Percentiles rank a stretch among this genome's conserved stretches.
phyloP scores from a whole-genome alignment of 2,888 invertebrate genomes.

The Ellobium chinense region DNA sequence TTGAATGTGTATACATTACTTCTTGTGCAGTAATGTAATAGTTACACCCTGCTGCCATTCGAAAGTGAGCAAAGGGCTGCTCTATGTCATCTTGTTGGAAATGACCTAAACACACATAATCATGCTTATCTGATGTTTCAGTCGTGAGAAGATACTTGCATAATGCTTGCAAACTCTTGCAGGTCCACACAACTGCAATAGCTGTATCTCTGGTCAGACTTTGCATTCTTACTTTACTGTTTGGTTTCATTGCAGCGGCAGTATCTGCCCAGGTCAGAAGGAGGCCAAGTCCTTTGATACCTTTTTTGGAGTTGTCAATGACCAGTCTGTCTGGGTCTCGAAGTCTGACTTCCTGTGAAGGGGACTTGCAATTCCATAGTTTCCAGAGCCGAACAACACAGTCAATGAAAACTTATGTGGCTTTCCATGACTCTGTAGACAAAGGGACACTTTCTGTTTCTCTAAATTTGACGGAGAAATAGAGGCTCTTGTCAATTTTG shows the following conservation, averaged over 20 bases:
- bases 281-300: neutral
- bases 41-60: neutral
- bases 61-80: neutral
- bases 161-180: neutral
- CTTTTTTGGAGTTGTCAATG: neutral
- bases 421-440: neutral
- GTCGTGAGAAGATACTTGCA: neutral
- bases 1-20: neutral
- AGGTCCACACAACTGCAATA: neutral
- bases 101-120: neutral
- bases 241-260: neutral
- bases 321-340: neutral
- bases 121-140: neutral
- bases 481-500: neutral
- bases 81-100: constrained; percentile 5
- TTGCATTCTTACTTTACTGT: neutral
- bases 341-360: neutral
- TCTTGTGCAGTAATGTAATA: neutral
- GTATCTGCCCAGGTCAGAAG: neutral
- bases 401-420: neutral
- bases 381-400: neutral
- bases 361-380: constrained; percentile 4
- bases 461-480: neutral
- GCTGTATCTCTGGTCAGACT: neutral
- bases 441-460: neutral